These are phyloP conservation scores for Hyles euphorbiae DNA, from an alignment of 1,140 invertebrate genomes.

Conservation along the genomic window DNA sequence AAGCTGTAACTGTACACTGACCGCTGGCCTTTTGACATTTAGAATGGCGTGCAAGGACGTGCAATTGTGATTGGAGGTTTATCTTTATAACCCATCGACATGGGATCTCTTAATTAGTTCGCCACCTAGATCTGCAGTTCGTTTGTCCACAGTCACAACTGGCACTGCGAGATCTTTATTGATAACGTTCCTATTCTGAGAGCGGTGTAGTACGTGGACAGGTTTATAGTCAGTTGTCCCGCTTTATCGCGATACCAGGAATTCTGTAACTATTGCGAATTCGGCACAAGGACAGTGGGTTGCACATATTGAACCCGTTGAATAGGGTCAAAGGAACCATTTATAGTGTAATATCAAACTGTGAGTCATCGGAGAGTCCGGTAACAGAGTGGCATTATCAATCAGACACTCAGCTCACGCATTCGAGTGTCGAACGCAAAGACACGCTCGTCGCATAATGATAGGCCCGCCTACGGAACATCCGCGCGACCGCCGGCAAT, in stretches of 20 bases:
- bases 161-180: constrained; percentile 1
- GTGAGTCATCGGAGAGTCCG: constrained; percentile 59
- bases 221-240: constrained; percentile 23
- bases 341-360: constrained; percentile 48
- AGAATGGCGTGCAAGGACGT: too few relatives aligned
- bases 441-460: constrained; percentile 51
- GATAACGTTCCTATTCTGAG: constrained; percentile 2
- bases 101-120: constrained; percentile 14
- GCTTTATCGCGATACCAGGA: constrained; percentile 58
- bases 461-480: constrained; percentile 46
- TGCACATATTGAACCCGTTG: constrained; percentile 55
- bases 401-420: constrained; percentile 52
- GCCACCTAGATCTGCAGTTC: not conserved
- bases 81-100: constrained; percentile 23
- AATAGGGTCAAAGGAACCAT: constrained; percentile 68
- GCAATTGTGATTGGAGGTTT: constrained; percentile 1
- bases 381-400: constrained; percentile 33
- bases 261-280: constrained; percentile 45
- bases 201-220: constrained; percentile 5
- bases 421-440: constrained; percentile 38
- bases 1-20: too few relatives aligned
- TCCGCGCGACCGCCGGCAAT: constrained; percentile 15
- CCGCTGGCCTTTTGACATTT: too few relatives aligned
- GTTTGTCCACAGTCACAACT: not conserved
- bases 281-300: constrained; percentile 63